phyloP scores from a whole-genome alignment of 2,113 vertebrate species.

The Apistogramma diplotaenia region DNA sequence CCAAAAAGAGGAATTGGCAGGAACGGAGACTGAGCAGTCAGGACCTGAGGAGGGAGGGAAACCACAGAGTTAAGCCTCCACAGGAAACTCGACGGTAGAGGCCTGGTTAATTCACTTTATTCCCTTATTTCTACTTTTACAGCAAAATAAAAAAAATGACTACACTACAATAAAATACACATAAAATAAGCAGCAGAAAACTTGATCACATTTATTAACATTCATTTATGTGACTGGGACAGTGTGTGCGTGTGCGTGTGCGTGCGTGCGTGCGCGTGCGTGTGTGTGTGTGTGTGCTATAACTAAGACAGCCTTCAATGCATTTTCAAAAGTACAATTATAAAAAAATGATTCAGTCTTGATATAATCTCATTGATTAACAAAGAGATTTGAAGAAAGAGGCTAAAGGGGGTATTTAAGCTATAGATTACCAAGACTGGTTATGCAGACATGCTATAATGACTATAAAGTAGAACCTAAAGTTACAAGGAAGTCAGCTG shows the following conservation, averaged over 20 bases:
- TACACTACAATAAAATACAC: background rate
- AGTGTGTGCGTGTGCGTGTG: too few relatives aligned
- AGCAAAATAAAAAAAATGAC: background rate
- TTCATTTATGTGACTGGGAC: background rate
- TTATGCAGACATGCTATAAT: too few relatives aligned
- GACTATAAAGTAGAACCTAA: background rate
- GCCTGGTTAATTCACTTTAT: background rate
- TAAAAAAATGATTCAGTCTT: background rate
- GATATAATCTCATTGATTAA: background rate
- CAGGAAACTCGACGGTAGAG: background rate
- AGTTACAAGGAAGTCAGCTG: background rate
- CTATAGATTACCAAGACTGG: too few relatives aligned
- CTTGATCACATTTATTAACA: rapidly evolving
- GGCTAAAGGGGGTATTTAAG: background rate
- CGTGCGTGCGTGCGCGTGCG: too few relatives aligned
- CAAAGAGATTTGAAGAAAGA: background rate
- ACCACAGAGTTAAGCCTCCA: background rate
- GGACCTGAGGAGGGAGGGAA: conserved; percentile 77
- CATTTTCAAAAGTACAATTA: background rate
- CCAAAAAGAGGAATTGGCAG: conserved; percentile 93
- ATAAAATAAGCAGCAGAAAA: background rate
- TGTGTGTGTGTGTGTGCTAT: background rate
- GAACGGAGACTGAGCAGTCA: conserved; percentile 87
- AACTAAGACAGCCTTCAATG: background rate
- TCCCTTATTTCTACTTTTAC: background rate